These are phyloP conservation scores for Sparus aurata DNA, from an alignment of 2,797 vertebrate genomes.

Conservation along the genomic window DNA sequence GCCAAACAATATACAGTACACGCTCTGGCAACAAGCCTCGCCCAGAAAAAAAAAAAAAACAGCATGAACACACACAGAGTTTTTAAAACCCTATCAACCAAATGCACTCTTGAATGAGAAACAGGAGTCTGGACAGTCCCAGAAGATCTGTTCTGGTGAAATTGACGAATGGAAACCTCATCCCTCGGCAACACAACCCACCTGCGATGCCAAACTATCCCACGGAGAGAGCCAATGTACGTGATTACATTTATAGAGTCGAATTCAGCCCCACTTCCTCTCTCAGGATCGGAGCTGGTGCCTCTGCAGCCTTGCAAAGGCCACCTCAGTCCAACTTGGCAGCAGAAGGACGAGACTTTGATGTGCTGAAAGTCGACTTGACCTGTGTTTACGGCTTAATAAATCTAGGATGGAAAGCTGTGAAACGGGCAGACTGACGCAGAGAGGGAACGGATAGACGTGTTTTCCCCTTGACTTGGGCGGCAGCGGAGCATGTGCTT, in stretches of 20 bases:
- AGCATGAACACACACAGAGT: constrained; percentile 47
- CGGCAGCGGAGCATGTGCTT: constrained; percentile 43
- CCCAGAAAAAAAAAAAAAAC: constrained; percentile 38
- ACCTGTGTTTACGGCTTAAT: constrained; percentile 76
- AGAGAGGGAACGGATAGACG: constrained; percentile 50
- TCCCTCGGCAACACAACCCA: constrained; percentile 59
- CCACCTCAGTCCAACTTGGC: constrained; percentile 66
- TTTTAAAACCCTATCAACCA: constrained; percentile 45
- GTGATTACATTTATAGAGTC: constrained; percentile 75
- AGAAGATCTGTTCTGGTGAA: constrained; percentile 56
- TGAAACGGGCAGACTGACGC: constrained; percentile 52
- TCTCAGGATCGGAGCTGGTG: constrained; percentile 58
- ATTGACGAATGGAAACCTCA: constrained; percentile 75
- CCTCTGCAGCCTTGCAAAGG: constrained; percentile 60
- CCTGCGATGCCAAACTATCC: constrained; percentile 65
- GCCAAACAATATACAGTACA: constrained; percentile 29
- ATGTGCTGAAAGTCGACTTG: constrained; percentile 71
- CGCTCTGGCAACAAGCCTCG: constrained; percentile 18
- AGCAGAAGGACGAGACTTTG: constrained; percentile 49
- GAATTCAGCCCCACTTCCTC: constrained; percentile 66
- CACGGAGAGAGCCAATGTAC: constrained; percentile 57
- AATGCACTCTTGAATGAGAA: constrained; percentile 52
- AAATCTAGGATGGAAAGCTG: constrained; percentile 69
- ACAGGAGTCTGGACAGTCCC: constrained; percentile 55
- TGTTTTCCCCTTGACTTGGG: constrained; percentile 28